Evolutionary conservation across 1,140 invertebrate species (phyloP), one percentile per base, ranked within the genome.

Genomic region (Apis florea): DNA sequence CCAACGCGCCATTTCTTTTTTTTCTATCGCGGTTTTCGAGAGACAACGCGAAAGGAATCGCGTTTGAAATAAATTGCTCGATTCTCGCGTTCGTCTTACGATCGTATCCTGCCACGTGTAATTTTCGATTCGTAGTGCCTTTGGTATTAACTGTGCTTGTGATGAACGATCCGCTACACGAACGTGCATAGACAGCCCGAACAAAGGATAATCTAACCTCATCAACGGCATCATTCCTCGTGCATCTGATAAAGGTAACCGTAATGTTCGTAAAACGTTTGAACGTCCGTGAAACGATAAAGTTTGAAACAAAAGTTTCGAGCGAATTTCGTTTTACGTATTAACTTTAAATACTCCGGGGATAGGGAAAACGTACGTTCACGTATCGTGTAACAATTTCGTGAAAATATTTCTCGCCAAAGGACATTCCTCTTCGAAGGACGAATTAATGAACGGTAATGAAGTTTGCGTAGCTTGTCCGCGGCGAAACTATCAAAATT

Each of bases 401-500:
- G 24, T n/a, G n/a, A n/a, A 21, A 47, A 47, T 47, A 15, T 66
- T 21, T 24, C 0, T 19, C 9, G 1, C 3, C 6, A 26, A 66
- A 47, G 31, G 19, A 49, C 19, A 47, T 67, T 47, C 12, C 64
- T 68, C 3, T 17, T 10, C 21, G 67, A 51, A 24, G 66, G 12
- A 9, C 15, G 24, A 79, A 61, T 79, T 79, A 79, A 56, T 24
- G 4, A 61, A 21, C 24, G 54, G 49, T 67, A 67, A 67, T 49
- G 19, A 47, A 67, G 21, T 67, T 67, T 67, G 1, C 8, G 40
- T 19, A 40, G 40, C 40, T 47, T 2, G 40, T 40, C 12, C 40
- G 17, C 24, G 19, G 12, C 21, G 58, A 72, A 79, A 63, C 69
- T 64, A 72, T 79, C 58, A 69, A 40, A 72, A 79, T 72, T 72